These are phyloP conservation scores for Falco punctatus DNA, from an alignment of 2,113 vertebrate species.

Conservation along the genomic window DNA sequence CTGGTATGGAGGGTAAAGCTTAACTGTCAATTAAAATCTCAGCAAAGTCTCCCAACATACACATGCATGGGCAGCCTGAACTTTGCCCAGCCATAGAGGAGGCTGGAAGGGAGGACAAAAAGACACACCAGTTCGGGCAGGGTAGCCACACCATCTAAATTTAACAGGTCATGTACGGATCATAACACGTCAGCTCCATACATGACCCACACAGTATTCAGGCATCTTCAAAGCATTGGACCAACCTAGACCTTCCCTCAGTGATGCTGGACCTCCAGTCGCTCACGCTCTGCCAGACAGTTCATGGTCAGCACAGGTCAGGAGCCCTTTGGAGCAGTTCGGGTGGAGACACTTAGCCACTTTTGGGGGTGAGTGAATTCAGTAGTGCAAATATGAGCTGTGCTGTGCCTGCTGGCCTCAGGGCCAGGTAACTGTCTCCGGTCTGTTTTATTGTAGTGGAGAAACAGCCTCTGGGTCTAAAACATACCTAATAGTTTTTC, in stretches of 20 bases:
- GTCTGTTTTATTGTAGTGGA: background rate
- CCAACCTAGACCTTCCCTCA: background rate
- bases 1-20: background rate
- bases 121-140: background rate
- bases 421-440: background rate
- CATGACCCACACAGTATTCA: background rate
- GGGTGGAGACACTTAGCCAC: background rate
- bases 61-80: background rate
- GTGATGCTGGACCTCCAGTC: background rate
- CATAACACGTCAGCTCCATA: background rate
- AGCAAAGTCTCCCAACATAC: background rate
- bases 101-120: background rate
- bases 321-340: background rate
- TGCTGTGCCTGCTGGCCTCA: background rate
- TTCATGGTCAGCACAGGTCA: background rate
- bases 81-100: background rate
- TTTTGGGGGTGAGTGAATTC: background rate
- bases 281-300: fast-evolving
- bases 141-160: background rate
- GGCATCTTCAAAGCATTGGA: background rate
- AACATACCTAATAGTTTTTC: background rate
- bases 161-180: fast-evolving
- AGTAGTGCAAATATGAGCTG: background rate
- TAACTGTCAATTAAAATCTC: background rate
- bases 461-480: background rate